Percentiles rank a stretch among this genome's conserved stretches.
Conservation (phyloP, 1,140 invertebrate species). For the Zaprionus taronus region DNA sequence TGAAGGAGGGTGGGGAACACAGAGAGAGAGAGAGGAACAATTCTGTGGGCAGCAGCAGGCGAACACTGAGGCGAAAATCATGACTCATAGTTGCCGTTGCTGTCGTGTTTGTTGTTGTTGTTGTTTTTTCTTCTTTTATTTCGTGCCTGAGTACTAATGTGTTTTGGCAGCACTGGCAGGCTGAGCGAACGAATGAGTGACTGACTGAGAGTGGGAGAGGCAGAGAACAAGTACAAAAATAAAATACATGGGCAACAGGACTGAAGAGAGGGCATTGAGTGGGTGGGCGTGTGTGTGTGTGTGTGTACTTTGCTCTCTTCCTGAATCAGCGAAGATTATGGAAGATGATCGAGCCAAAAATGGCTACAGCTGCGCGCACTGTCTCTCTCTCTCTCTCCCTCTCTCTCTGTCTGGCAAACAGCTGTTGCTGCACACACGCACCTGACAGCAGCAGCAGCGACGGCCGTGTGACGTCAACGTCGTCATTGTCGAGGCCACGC, state of each 20-base stretch:
- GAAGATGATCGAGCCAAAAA: constrained; percentile 32
- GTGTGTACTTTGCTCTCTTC: constrained; percentile 22
- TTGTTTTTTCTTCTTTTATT: constrained; percentile 66
- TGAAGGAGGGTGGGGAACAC: constrained; percentile 3
- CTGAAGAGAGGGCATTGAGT: constrained; percentile 5
- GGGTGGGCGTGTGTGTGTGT: constrained; percentile 3
- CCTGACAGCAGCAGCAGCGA: constrained; percentile 55
- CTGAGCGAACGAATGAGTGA: constrained; percentile 29
- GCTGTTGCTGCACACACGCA: constrained; percentile 67
- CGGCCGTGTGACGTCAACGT: constrained; percentile 44
- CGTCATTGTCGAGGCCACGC: constrained; percentile 66
- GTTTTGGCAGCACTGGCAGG: constrained; percentile 59
- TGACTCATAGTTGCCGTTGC: constrained; percentile 65
- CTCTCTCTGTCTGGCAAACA: constrained; percentile 33
- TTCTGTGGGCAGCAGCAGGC: constrained; percentile 10
- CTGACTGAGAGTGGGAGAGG: constrained; percentile 10
- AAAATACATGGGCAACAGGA: constrained; percentile 51
- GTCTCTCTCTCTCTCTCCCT: neutral
- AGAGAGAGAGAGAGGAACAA: neutral
- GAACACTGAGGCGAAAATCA: constrained; percentile 62
- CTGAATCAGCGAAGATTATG: constrained; percentile 23
- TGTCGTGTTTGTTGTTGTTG: neutral
- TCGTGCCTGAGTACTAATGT: constrained; percentile 80
- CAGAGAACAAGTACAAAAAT: constrained; percentile 61
- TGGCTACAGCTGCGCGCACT: constrained; percentile 13